Percentiles rank a stretch among this genome's conserved stretches.
Evolutionary conservation across 2,888 invertebrate genomes (phyloP).

Genomic region (Lathronympha strigana): DNA sequence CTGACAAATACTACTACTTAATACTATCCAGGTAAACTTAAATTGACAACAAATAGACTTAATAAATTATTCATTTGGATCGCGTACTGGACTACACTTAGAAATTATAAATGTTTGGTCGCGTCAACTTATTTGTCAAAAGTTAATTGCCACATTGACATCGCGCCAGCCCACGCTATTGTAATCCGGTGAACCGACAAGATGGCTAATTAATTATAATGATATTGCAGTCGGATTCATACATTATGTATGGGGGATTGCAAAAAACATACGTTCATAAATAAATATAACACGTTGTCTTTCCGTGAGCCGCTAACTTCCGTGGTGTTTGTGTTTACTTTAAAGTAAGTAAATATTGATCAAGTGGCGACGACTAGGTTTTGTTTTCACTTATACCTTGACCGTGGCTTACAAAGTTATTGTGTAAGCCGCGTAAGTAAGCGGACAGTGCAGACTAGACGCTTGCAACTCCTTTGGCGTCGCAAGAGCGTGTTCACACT

Average conservation of each 20-base stretch:
- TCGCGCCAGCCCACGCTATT: slow-evolving; percentile 17
- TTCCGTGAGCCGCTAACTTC: background rate
- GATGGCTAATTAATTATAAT: slow-evolving; percentile 27
- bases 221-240: slow-evolving; percentile 22
- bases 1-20: too few relatives aligned
- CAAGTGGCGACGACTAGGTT: too few relatives aligned
- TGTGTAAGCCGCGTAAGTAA: too few relatives aligned
- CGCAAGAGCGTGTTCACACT: too few relatives aligned
- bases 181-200: slow-evolving; percentile 7
- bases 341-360: background rate
- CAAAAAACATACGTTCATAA: slow-evolving; percentile 19
- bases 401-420: too few relatives aligned
- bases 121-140: background rate
- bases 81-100: too few relatives aligned
- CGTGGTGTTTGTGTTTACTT: background rate
- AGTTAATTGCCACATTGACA: background rate
- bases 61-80: too few relatives aligned
- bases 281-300: slow-evolving; percentile 16
- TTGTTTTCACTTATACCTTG: too few relatives aligned
- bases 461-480: too few relatives aligned
- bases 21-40: too few relatives aligned
- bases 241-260: slow-evolving; percentile 26
- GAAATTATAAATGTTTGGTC: background rate
- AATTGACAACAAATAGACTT: too few relatives aligned
- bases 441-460: too few relatives aligned